Conservation (phyloP, 1,140 invertebrate genomes). For the Apolygus lucorum region DNA sequence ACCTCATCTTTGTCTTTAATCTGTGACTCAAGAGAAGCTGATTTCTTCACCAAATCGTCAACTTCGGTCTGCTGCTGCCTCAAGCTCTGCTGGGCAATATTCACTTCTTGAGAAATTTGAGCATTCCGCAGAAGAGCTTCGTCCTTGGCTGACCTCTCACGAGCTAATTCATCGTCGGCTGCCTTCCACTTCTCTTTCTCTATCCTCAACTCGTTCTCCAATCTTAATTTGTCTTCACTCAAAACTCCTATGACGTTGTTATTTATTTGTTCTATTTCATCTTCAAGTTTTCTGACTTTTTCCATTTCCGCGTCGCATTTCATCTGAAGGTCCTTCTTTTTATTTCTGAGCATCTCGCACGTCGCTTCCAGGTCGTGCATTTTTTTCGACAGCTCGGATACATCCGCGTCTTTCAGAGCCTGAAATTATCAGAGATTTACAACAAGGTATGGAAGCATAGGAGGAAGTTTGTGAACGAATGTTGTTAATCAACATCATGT, state of each 20-base stretch:
- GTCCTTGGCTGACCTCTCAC: constrained; percentile 49
- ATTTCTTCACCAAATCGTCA: constrained; percentile 44
- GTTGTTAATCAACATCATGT: no score
- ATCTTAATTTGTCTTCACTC: constrained; percentile 29
- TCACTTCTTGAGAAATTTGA: constrained; percentile 70
- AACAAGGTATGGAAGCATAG: no score
- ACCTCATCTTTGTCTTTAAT: constrained; percentile 30
- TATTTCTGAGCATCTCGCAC: neutral
- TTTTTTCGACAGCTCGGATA: constrained; percentile 17
- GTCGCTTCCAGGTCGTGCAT: constrained; percentile 14
- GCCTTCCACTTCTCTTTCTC: constrained; percentile 37
- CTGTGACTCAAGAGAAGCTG: constrained; percentile 40
- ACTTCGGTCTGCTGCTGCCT: constrained; percentile 52
- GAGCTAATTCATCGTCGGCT: constrained; percentile 37
- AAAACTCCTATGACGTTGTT: constrained; percentile 12
- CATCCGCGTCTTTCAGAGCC: constrained; percentile 13
- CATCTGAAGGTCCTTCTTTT: constrained; percentile 5
- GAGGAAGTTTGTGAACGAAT: no score
- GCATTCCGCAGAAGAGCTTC: constrained; percentile 67
- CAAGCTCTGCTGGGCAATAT: constrained; percentile 60
- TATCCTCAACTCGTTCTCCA: constrained; percentile 33
- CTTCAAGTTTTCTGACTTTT: constrained; percentile 3
- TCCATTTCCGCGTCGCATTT: constrained; percentile 5
- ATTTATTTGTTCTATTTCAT: constrained; percentile 3
- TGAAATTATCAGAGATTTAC: neutral